Conservation (phyloP, 2,797 vertebrate genomes). For the Pseudopleuronectes americanus region DNA sequence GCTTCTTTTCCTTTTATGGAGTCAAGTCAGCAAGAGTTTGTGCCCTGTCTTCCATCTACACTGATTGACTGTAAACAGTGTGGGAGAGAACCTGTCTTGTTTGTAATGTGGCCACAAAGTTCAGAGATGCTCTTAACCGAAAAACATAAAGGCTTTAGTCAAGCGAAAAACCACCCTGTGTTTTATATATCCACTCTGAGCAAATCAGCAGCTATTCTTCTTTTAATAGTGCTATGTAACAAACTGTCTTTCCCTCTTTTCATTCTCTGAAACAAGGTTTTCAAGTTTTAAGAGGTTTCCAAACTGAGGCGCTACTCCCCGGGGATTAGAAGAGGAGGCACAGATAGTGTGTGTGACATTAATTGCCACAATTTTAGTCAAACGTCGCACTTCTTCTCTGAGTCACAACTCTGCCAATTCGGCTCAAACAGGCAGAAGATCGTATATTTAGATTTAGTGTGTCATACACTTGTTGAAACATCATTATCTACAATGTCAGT, state of each 20-base stretch:
- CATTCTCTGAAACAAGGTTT: background rate
- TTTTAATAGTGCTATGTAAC: background rate
- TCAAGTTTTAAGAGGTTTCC: background rate
- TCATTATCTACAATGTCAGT: background rate
- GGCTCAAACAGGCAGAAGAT: background rate
- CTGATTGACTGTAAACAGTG: slow-evolving; percentile 37
- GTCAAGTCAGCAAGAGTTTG: slow-evolving; percentile 29
- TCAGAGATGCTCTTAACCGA: background rate
- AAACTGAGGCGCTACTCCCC: background rate
- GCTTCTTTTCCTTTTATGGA: slow-evolving; percentile 43
- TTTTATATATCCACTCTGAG: background rate
- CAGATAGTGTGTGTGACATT: background rate
- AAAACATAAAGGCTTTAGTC: background rate
- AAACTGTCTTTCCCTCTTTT: background rate
- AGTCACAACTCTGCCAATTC: background rate
- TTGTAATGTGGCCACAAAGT: background rate
- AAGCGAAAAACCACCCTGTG: background rate
- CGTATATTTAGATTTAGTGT: background rate
- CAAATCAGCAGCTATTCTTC: slow-evolving; percentile 5
- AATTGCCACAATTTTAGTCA: background rate
- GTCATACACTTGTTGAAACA: background rate
- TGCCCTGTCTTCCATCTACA: slow-evolving; percentile 31
- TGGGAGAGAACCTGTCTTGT: background rate
- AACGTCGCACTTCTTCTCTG: background rate
- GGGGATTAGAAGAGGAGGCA: background rate